Evolutionary conservation across 1,140 invertebrate species (phyloP).

Genomic region (Aphaenogaster floridana): DNA sequence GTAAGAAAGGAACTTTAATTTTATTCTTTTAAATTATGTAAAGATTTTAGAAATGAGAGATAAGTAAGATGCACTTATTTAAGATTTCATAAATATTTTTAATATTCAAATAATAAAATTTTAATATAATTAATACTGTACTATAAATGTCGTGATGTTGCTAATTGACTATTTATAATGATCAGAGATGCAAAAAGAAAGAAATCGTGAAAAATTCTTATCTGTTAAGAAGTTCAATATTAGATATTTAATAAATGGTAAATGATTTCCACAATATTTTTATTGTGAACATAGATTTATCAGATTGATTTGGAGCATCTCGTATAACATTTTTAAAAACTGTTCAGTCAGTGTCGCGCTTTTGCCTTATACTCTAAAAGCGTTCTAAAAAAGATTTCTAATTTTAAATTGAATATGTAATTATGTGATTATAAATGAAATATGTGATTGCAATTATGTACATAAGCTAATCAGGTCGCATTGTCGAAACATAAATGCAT

Average conservation of each 20-base stretch:
- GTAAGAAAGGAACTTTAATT: neutral
- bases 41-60: neutral
- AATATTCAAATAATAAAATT: neutral
- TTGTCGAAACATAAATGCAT: neutral
- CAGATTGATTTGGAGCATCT: neutral
- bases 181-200: neutral
- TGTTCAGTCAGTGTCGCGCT: neutral
- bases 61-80: neutral
- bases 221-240: neutral
- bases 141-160: too few species aligned
- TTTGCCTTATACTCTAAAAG: neutral
- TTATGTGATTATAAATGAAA: too few species aligned
- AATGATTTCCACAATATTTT: neutral
- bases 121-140: neutral
- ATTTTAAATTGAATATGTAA: neutral
- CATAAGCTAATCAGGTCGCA: neutral
- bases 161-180: neutral
- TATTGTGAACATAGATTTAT: neutral
- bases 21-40: neutral
- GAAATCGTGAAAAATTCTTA: neutral
- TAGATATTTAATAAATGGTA: neutral
- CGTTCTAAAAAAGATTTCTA: neutral
- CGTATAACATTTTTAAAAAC: neutral
- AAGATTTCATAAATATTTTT: neutral
- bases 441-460: neutral